Conservation (phyloP, 1,140 invertebrate genomes). For the Meloidogyne floridensis region DNA sequence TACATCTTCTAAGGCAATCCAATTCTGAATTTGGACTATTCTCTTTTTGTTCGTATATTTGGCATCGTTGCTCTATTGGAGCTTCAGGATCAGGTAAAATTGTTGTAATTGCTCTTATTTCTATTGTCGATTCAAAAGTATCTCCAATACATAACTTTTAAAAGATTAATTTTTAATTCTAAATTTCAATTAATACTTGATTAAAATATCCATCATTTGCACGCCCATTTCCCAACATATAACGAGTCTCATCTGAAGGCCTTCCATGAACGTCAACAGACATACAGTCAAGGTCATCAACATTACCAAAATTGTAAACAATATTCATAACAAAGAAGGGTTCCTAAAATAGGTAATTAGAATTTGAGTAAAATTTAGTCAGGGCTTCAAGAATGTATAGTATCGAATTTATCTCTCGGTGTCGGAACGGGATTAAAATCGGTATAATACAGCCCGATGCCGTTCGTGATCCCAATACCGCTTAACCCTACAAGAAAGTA, state of each 20-base stretch:
- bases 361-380: too few species aligned
- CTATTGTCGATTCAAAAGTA: conserved; percentile 48
- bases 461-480: too few species aligned
- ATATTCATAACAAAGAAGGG: conserved; percentile 54
- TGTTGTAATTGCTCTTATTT: conserved; percentile 49
- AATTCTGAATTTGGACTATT: conserved; percentile 52
- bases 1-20: conserved; percentile 50
- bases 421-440: too few species aligned
- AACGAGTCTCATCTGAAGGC: conserved; percentile 49
- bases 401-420: too few species aligned
- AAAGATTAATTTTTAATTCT: background rate
- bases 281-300: conserved; percentile 36
- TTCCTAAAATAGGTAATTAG: conserved; percentile 41
- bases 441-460: too few species aligned
- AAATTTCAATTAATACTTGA: conserved; percentile 38
- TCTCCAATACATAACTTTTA: conserved; percentile 51
- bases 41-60: conserved; percentile 48
- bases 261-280: conserved; percentile 53
- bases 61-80: conserved; percentile 36
- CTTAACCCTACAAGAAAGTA: too few species aligned
- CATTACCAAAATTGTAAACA: conserved; percentile 51
- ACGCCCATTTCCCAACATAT: conserved; percentile 59
- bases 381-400: too few species aligned
- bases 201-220: conserved; percentile 51
- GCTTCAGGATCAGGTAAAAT: conserved; percentile 39